Evolutionary conservation across 2,888 invertebrate species (phyloP), one percentile per base, ranked within the genome.

Genomic region (Agrilus cyanescens): DNA sequence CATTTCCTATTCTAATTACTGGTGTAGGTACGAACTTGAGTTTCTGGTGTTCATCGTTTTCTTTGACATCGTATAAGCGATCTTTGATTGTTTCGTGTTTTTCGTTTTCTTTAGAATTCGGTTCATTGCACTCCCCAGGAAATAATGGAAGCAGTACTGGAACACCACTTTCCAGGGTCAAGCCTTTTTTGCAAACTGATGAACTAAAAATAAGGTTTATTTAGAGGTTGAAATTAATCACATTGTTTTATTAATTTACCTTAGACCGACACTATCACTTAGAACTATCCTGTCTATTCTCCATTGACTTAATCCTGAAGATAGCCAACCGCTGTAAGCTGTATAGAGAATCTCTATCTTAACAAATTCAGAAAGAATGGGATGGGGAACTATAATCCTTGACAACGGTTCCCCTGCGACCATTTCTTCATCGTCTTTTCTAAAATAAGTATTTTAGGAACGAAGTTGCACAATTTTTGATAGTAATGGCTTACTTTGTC

Each of bases 271-370:
- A 61, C 88, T 88, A 60, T 90, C 89, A 35, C 82, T 81, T 13
- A 93, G 72, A 40, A 83, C 78, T 15, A 91, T 75, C 63, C 87
- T 87, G 65, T 90, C 85, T 46, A 93, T 75, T 53, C 76, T 78
- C 77, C 91, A 83, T 43, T 80, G 74, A 31, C 81, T 78, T 43
- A 87, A 71, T 2, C 89, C 90, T 14, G 85, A 86, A 25, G 85
- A 85, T 43, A 91, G 74, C 93, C 93, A 93, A 12, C 91, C 91
- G 50, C 83, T 83, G 69, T 91, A 91, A 0, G 87, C 87, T 6
- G 83, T 85, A 66, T 93, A 93, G 52, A 83, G 77, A 14, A 93
- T 72, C 58, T 85, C 78, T 1, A 83, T 75, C 20, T 78, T 76
- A 40, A 77, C 71, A 12, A 85, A 80, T 51, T 82, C 83, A 12